Evolutionary conservation across 1,140 invertebrate genomes (phyloP), one percentile per base, ranked within the genome.

Genomic region (Pogonomyrmex barbatus): DNA sequence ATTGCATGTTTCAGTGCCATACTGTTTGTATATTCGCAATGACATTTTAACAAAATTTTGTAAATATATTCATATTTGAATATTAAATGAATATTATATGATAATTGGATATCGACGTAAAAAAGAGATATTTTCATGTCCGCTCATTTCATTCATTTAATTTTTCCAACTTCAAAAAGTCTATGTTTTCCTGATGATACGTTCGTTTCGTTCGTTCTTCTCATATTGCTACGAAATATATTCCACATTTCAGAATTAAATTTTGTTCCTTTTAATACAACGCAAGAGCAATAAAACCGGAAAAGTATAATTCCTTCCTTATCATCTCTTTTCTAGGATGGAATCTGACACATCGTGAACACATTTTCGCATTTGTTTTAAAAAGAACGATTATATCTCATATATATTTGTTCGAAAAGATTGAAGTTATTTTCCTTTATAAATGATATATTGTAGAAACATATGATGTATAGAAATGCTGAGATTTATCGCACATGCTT

Each of bases 101-200:
- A 67, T 81, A 70, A 82, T 73, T 82, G 54, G 2, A 62, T 75
- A 75, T 75, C 24, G 68, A 75, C 62, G 42, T 50, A 30, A 73
- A 83, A 73, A 83, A 47, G 42, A 56, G n/a, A 62, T 67, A 17
- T 83, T 60, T 9, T 56, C 62, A 17, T 82, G 24, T 82, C 6
- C 14, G 12, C 12, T 60, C 30, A 47, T 50, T 50, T 47, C 42
- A 73, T 83, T 73, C n/a, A 83, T 75, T 50, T 83, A 50, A 83
- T 75, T 75, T 62, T 36, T 56, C 2, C 33, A 62, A 47, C 12
- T 47, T 83, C 24, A 30, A 36, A 82, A 75, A 60, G 12, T 10
- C 5, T 56, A 73, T 30, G 47, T 60, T 45, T 81, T 17, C 30
- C 10, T 47, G 30, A 62, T 39, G 42, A 50, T 33, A 83, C 42